A percentile compares a stretch with the other conserved stretches of the same genome.
phyloP scores from a whole-genome alignment of 2,888 invertebrate genomes.

The Pheosia gnoma region DNA sequence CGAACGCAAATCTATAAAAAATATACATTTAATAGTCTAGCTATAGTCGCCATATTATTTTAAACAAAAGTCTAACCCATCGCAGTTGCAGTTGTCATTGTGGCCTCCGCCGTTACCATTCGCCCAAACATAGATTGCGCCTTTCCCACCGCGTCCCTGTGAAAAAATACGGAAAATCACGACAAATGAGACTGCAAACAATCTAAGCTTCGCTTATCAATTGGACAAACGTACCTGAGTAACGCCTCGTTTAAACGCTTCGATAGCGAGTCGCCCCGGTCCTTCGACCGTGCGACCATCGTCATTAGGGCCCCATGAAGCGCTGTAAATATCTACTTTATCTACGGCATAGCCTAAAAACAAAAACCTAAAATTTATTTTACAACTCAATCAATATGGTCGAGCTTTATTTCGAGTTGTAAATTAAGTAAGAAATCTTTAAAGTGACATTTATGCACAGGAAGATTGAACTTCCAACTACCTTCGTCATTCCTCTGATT shows the following conservation, averaged over 20 bases:
- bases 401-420: too few species aligned
- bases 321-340: slow-evolving; percentile 95
- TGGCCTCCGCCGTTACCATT: slow-evolving; percentile 94
- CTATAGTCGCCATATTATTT: background rate
- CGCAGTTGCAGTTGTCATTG: slow-evolving; percentile 95
- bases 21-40: too few species aligned
- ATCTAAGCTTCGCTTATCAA: background rate
- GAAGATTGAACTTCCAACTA: background rate
- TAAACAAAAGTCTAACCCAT: slow-evolving; percentile 85
- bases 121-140: slow-evolving; percentile 96
- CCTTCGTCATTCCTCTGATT: slow-evolving; percentile 14
- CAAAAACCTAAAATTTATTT: background rate
- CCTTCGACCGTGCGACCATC: slow-evolving; percentile 95
- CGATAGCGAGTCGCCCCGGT: slow-evolving; percentile 90
- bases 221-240: slow-evolving; percentile 79
- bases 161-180: background rate
- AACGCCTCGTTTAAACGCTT: slow-evolving; percentile 91
- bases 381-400: too few species aligned
- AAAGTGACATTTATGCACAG: too few species aligned
- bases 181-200: too few species aligned
- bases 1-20: too few species aligned
- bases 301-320: slow-evolving; percentile 97
- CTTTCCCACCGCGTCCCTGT: slow-evolving; percentile 91
- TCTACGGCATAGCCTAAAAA: slow-evolving; percentile 85
- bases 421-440: too few species aligned